Percentiles rank a stretch among this genome's conserved stretches.
Conservation (phyloP, 2,113 vertebrate species). For the Oreochromis niloticus region DNA sequence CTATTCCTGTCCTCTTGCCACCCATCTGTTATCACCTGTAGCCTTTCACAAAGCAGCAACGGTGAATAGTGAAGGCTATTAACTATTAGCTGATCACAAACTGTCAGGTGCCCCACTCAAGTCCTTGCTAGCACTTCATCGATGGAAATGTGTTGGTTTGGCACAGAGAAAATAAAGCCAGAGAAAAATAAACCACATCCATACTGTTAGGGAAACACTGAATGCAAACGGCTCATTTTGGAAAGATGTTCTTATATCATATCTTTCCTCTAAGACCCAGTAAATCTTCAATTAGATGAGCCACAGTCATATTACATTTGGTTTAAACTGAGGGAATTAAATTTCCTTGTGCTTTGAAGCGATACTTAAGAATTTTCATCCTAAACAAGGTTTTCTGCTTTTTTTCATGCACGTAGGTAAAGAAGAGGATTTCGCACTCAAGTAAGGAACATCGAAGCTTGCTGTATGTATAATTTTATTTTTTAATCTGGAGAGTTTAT, state of each 20-base stretch:
- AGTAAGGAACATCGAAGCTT: neutral
- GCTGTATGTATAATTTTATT: neutral
- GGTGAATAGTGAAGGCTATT: neutral
- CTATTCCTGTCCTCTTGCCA: neutral
- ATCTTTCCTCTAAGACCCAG: neutral
- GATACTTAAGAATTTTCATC: neutral
- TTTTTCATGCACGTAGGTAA: neutral
- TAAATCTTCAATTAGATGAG: neutral
- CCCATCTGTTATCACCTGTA: slow-evolving; percentile 30
- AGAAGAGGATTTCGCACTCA: neutral
- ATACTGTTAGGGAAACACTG: neutral
- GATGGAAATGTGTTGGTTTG: neutral
- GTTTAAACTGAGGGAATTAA: neutral
- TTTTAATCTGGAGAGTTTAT: neutral
- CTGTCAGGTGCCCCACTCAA: neutral
- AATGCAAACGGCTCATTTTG: neutral
- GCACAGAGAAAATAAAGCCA: neutral
- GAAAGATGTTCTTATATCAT: neutral
- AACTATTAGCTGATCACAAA: slow-evolving; percentile 20
- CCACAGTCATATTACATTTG: neutral
- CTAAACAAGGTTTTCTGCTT: neutral
- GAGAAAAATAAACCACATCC: neutral
- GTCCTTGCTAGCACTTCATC: neutral
- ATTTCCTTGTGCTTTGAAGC: neutral
- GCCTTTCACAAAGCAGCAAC: neutral